These are phyloP conservation scores for Petrocephalus zakoni DNA, from an alignment of 2,113 vertebrate genomes.

Conservation along the genomic window DNA sequence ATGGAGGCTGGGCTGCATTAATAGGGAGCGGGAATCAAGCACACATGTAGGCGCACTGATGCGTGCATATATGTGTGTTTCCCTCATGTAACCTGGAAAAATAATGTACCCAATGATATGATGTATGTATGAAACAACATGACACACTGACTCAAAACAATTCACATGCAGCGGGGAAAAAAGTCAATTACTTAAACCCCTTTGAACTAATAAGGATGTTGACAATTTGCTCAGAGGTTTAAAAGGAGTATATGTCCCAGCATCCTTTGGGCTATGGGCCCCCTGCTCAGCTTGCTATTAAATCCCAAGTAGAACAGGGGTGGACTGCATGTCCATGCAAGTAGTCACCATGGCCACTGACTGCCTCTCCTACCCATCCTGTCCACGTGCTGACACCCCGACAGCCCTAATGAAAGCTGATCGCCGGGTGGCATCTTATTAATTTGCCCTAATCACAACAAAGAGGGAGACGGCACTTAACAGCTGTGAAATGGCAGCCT, in stretches of 20 bases:
- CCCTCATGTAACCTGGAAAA: neutral
- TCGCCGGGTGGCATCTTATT: slow-evolving; percentile 34
- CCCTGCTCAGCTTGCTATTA: neutral
- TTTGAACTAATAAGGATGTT: neutral
- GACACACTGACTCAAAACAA: neutral
- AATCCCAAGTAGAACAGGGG: neutral
- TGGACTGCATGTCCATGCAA: neutral
- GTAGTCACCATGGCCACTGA: neutral
- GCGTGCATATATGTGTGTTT: neutral
- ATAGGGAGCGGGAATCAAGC: neutral
- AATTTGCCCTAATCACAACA: slow-evolving; percentile 32
- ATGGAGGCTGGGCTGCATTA: slow-evolving; percentile 25
- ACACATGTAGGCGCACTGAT: neutral
- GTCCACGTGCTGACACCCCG: slow-evolving; percentile 1
- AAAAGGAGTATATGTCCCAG: neutral
- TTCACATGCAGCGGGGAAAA: neutral
- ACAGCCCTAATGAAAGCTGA: slow-evolving; percentile 38
- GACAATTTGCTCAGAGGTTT: neutral
- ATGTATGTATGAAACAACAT: neutral
- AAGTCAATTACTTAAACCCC: neutral
- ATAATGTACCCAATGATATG: neutral
- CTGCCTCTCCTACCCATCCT: neutral
- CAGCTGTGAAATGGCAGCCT: slow-evolving; percentile 33
- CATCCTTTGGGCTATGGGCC: neutral
- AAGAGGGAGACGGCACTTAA: slow-evolving; percentile 34